These are phyloP conservation scores for Amaurobius ferox DNA, from an alignment of 2,888 invertebrate genomes.

Conservation along the genomic window DNA sequence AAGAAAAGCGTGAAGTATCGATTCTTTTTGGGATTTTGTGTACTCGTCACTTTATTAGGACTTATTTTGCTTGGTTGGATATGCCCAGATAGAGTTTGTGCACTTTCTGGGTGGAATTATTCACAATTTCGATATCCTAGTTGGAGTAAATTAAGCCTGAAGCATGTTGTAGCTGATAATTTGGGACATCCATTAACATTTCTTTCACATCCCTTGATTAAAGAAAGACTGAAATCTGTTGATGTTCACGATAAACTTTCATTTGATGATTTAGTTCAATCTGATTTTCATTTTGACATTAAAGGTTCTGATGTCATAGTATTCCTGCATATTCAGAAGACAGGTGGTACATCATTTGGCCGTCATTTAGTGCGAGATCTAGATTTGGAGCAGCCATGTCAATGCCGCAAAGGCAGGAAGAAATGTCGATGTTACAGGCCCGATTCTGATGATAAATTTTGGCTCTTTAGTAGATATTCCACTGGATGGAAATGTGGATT, in stretches of 20 bases:
- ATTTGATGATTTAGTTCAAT: constrained; percentile 58
- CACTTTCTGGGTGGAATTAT: constrained; percentile 56
- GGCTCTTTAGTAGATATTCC: constrained; percentile 98
- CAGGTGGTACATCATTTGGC: constrained; percentile 97
- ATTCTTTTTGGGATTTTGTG: constrained; percentile 63
- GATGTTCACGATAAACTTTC: constrained; percentile 60
- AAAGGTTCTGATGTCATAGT: constrained; percentile 96
- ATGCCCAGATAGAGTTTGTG: constrained; percentile 73
- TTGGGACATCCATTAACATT: constrained; percentile 71
- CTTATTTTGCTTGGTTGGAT: constrained; percentile 69
- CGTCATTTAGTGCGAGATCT: constrained; percentile 96
- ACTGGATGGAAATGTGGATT: constrained; percentile 99
- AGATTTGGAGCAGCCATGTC: constrained; percentile 92
- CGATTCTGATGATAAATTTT: constrained; percentile 85
- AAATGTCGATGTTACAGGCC: constrained; percentile 76
- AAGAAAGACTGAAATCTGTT: constrained; percentile 31
- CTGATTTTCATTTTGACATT: constrained; percentile 73
- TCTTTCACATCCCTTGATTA: constrained; percentile 70
- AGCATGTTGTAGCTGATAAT: constrained; percentile 71
- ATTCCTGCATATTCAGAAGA: constrained; percentile 98
- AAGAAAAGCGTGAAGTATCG: constrained; percentile 68
- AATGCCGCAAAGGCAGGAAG: constrained; percentile 73
- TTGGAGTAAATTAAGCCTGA: constrained; percentile 67
- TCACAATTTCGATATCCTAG: constrained; percentile 66
- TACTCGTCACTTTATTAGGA: constrained; percentile 55